phyloP scores from a whole-genome alignment of 1,140 invertebrate genomes.

The Zophobas atratus region DNA sequence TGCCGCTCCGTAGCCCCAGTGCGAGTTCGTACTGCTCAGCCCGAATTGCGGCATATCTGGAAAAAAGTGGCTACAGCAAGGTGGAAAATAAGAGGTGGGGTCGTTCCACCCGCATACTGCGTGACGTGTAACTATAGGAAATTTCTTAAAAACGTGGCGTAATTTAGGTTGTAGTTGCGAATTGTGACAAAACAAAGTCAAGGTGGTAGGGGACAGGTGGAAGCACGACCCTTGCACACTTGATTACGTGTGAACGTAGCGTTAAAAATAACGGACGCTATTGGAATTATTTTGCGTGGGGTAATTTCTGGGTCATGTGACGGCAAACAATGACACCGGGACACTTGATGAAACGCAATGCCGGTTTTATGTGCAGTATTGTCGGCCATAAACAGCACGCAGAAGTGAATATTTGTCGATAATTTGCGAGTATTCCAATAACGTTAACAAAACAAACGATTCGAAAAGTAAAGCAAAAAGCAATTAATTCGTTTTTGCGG shows the following conservation, averaged over 20 bases:
- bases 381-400: constrained; percentile 31
- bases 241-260: too few species aligned
- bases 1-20: constrained; percentile 88
- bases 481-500: constrained; percentile 62
- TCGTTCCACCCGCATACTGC: too few species aligned
- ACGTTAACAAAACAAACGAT: constrained; percentile 41
- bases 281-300: too few species aligned
- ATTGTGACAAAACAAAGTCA: too few species aligned
- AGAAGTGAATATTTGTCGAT: constrained; percentile 34
- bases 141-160: too few species aligned
- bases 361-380: constrained; percentile 14
- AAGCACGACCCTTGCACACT: too few species aligned
- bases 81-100: too few species aligned
- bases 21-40: constrained; percentile 83
- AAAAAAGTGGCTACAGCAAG: constrained; percentile 36
- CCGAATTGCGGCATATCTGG: constrained; percentile 86
- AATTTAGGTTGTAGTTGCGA: too few species aligned
- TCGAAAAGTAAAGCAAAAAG: constrained; percentile 48
- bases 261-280: too few species aligned
- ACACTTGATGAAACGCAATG: background rate
- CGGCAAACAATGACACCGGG: background rate
- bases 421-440: constrained; percentile 38
- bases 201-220: too few species aligned
- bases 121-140: too few species aligned
- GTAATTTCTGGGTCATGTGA: too few species aligned